Evolutionary conservation across 2,797 vertebrate genomes (phyloP).

Genomic region (Leucoraja ocellata): DNA sequence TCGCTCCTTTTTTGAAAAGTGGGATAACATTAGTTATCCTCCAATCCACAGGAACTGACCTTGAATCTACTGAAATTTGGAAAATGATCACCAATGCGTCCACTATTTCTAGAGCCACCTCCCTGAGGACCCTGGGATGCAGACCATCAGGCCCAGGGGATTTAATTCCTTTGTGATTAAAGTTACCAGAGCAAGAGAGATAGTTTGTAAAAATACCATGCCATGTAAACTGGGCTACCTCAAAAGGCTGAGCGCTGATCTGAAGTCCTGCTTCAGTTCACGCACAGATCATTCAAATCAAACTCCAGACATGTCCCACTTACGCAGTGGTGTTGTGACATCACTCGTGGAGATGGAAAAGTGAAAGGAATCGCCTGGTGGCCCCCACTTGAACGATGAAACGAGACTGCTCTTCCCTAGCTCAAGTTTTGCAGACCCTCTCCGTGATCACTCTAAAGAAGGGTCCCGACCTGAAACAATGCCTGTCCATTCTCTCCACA

Average conservation of each 20-base stretch:
- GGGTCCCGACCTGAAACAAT: too few relatives aligned
- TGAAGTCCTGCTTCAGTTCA: neutral
- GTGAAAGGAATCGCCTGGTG: neutral
- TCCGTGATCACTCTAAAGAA: too few relatives aligned
- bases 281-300: neutral
- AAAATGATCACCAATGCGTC: too few relatives aligned
- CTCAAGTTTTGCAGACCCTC: neutral
- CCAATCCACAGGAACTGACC: too few relatives aligned
- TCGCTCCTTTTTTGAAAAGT: too few relatives aligned
- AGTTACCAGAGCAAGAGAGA: neutral
- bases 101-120: too few relatives aligned
- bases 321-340: neutral
- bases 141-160: too few relatives aligned
- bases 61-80: too few relatives aligned
- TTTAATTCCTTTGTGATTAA: neutral
- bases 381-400: neutral
- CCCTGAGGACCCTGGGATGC: too few relatives aligned
- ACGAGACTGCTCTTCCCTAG: neutral
- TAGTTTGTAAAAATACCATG: neutral
- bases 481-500: too few relatives aligned
- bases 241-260: too few relatives aligned
- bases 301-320: neutral
- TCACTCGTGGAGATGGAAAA: neutral
- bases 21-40: too few relatives aligned
- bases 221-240: neutral